Evolutionary conservation across 1,140 invertebrate species (phyloP).

Genomic region (Melitaea cinxia): DNA sequence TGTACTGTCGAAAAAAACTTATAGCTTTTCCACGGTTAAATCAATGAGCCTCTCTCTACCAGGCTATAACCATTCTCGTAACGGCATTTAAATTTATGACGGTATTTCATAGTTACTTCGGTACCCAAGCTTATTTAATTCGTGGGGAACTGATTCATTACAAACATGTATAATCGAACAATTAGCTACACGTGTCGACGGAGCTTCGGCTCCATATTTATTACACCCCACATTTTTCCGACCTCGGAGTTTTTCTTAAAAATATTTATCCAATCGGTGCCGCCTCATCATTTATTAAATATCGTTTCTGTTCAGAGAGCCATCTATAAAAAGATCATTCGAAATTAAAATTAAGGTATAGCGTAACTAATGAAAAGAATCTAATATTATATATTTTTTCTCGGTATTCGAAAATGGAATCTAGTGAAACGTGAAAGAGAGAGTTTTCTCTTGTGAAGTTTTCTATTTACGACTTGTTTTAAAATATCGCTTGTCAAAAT

Average conservation of each 20-base stretch:
- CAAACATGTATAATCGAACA: conserved; percentile 64
- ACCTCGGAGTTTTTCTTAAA: conserved; percentile 69
- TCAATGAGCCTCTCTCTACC: conserved; percentile 17
- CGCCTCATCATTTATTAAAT: conserved; percentile 80
- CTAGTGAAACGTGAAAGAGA: conserved; percentile 36
- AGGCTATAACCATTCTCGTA: conserved; percentile 21
- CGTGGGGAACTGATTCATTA: conserved; percentile 58
- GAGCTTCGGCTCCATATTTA: conserved; percentile 63
- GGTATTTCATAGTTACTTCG: conserved; percentile 46
- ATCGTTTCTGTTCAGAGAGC: conserved; percentile 74
- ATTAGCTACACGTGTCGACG: conserved; percentile 75
- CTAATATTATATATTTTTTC: conserved; percentile 50
- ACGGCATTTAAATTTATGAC: conserved; percentile 38
- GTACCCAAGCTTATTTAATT: conserved; percentile 54
- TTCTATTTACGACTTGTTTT: conserved; percentile 58
- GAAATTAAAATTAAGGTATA: conserved; percentile 81
- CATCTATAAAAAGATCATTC: conserved; percentile 80
- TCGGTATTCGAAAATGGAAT: conserved; percentile 41
- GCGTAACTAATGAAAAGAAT: conserved; percentile 74
- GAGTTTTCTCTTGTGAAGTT: conserved; percentile 36
- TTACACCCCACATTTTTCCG: conserved; percentile 69
- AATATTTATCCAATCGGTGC: conserved; percentile 79
- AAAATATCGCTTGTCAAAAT: conserved; percentile 69
- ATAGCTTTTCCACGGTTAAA: conserved; percentile 9
- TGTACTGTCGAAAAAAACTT: not conserved